Conservation (phyloP, 2,113 vertebrate genomes). For the Hippocampus comes region DNA sequence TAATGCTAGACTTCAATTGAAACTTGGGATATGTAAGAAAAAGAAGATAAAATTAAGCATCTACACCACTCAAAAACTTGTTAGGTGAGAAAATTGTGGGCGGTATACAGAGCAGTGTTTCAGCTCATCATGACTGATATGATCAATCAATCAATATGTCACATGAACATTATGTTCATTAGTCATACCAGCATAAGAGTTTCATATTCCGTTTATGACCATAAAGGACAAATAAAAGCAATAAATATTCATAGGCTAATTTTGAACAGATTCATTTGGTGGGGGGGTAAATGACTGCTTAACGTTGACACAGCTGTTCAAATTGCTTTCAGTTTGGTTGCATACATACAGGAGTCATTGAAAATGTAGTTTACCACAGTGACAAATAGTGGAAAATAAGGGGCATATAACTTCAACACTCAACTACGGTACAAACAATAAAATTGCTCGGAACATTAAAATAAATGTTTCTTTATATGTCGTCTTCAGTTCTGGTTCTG, state of each 20-base stretch:
- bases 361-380: not conserved
- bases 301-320: not conserved
- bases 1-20: slow-evolving; percentile 20
- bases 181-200: not conserved
- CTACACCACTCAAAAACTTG: not conserved
- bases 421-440: not conserved
- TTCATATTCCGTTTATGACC: not conserved
- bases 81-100: not conserved
- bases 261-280: not conserved
- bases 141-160: slow-evolving; percentile 1
- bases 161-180: not conserved
- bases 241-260: not conserved
- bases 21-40: slow-evolving; percentile 18
- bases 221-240: not conserved
- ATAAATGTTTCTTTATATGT: slow-evolving; percentile 20
- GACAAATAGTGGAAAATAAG: too few species aligned
- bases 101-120: too few species aligned
- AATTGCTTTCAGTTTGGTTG: not conserved
- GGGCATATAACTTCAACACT: not conserved
- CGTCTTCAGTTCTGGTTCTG: slow-evolving; percentile 80
- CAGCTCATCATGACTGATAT: not conserved
- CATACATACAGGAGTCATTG: not conserved
- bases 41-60: not conserved
- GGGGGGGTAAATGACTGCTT: not conserved
- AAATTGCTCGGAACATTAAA: not conserved